These are phyloP conservation scores for Stegana nigrithorax DNA, from an alignment of 2,888 invertebrate species.

Conservation along the genomic window DNA sequence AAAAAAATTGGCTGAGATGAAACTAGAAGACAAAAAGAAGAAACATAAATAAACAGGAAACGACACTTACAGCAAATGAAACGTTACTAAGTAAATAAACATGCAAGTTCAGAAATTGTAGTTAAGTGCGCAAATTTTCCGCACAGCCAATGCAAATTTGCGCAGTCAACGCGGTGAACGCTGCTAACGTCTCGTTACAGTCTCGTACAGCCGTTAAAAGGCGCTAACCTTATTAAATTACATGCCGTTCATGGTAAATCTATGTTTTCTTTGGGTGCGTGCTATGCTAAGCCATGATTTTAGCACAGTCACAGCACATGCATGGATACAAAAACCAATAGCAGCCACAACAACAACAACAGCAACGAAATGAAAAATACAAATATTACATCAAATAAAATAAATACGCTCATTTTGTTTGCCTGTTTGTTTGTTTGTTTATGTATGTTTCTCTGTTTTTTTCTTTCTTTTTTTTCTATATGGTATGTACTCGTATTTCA, in stretches of 20 bases:
- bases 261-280: constrained; percentile 1
- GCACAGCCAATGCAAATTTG: constrained; percentile 17
- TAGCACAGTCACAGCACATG: constrained; percentile 3
- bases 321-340: neutral
- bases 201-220: constrained; percentile 5
- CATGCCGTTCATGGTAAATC: constrained; percentile 15
- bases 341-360: neutral
- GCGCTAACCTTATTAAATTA: constrained; percentile 34
- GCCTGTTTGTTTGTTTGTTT: neutral
- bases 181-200: neutral
- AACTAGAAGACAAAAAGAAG: constrained; percentile 27
- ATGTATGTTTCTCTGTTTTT: constrained; percentile 23
- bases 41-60: constrained; percentile 24
- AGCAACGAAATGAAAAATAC: neutral
- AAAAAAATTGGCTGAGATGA: too few species aligned
- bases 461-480: constrained; percentile 15
- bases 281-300: too few species aligned
- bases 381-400: neutral
- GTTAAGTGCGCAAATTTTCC: constrained; percentile 34
- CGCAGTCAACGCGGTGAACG: neutral
- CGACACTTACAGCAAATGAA: too few species aligned
- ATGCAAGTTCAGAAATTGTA: constrained; percentile 27
- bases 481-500: constrained; percentile 32
- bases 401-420: constrained; percentile 35
- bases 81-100: constrained; percentile 20